These are phyloP conservation scores for Oryctes rhinoceros DNA, from an alignment of 1,140 invertebrate genomes.

Conservation along the genomic window DNA sequence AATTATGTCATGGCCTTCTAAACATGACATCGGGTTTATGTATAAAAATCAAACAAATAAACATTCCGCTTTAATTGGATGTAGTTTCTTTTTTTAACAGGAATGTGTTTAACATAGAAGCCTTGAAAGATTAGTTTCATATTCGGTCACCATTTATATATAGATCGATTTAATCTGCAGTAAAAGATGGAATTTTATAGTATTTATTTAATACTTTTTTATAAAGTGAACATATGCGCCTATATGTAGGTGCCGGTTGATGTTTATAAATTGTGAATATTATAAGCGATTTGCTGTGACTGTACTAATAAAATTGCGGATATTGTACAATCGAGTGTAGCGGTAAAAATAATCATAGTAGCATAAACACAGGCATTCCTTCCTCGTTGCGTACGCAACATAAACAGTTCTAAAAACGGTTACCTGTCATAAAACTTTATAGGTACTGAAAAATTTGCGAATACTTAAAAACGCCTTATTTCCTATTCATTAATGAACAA, in stretches of 20 bases:
- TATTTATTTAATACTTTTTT: slow-evolving; percentile 1
- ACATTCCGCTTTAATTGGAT: too few species aligned
- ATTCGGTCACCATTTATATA: slow-evolving; percentile 6
- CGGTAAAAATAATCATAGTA: slow-evolving; percentile 33
- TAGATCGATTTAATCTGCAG: neutral
- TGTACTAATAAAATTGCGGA: slow-evolving; percentile 26
- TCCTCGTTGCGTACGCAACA: slow-evolving; percentile 21
- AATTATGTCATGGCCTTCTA: neutral
- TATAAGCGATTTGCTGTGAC: slow-evolving; percentile 8
- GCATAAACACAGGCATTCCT: slow-evolving; percentile 34
- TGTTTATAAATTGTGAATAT: slow-evolving; percentile 34
- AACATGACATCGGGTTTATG: neutral
- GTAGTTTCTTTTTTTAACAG: too few species aligned
- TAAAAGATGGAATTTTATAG: slow-evolving; percentile 19
- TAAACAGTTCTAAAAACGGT: slow-evolving; percentile 25
- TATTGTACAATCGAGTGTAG: slow-evolving; percentile 12
- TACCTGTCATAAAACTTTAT: slow-evolving; percentile 19
- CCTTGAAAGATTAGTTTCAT: slow-evolving; percentile 18
- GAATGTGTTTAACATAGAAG: neutral
- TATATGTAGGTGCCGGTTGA: neutral
- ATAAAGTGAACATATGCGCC: neutral
- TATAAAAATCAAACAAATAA: too few species aligned
- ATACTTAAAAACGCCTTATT: neutral
- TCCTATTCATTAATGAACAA: too few species aligned
- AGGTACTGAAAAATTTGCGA: neutral